Percentiles rank a stretch among this genome's conserved stretches.
phyloP scores from a whole-genome alignment of 2,888 invertebrate species.

The Trichopoda pennipes region DNA sequence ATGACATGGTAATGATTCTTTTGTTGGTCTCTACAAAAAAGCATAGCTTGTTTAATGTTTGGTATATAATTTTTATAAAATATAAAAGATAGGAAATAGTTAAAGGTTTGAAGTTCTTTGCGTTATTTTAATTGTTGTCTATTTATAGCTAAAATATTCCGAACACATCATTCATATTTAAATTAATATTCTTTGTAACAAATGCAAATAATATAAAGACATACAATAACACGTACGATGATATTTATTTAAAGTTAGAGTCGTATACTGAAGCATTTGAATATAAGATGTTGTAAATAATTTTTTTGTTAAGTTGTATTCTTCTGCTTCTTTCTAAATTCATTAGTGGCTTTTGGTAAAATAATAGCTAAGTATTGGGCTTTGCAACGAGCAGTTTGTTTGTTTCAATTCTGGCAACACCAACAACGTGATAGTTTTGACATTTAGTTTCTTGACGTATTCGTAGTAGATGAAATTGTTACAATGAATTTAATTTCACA shows the following conservation, averaged over 20 bases:
- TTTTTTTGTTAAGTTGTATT: too few relatives aligned
- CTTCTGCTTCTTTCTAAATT: too few relatives aligned
- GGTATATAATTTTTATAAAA: conserved; percentile 7
- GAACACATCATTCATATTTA: conserved; percentile 58
- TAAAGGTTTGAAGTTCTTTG: conserved; percentile 17
- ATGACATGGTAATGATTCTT: conserved; percentile 41
- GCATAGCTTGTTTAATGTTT: conserved; percentile 17
- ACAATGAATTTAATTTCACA: too few relatives aligned
- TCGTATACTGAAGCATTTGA: not conserved
- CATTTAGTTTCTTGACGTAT: too few relatives aligned
- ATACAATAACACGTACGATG: not conserved
- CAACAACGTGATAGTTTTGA: too few relatives aligned
- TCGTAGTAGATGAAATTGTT: too few relatives aligned
- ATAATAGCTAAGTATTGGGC: too few relatives aligned
- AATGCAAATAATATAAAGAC: not conserved
- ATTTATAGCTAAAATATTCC: conserved; percentile 63
- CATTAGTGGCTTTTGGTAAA: too few relatives aligned
- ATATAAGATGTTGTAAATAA: too few relatives aligned
- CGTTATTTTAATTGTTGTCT: not conserved
- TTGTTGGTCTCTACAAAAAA: not conserved
- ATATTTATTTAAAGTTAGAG: not conserved
- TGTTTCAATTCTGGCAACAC: too few relatives aligned
- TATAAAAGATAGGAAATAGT: conserved; percentile 7
- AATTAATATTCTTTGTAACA: conserved; percentile 33
- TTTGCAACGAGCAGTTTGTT: too few relatives aligned